Evolutionary conservation across 2,888 invertebrate species (phyloP).

Genomic region (Rhopalosiphum nymphaeae): DNA sequence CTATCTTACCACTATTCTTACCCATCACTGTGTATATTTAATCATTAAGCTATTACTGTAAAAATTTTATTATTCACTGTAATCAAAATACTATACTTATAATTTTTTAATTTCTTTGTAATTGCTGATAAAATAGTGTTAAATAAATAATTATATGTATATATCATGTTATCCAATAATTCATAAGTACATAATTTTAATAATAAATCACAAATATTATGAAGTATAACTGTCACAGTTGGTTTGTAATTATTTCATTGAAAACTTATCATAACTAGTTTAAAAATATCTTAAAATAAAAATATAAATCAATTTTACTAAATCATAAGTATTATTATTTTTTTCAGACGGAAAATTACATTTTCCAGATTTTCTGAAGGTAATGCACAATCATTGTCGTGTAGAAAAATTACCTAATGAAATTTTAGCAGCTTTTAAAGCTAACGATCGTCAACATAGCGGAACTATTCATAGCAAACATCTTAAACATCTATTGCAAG

Average conservation of each 20-base stretch:
- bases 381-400: constrained; percentile 91
- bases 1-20: no score
- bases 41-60: no score
- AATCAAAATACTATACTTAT: no score
- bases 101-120: no score
- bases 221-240: neutral
- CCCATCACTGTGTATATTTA: no score
- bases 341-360: constrained; percentile 87
- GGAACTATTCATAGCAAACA: constrained; percentile 86
- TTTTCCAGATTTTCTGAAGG: constrained; percentile 94
- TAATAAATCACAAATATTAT: neutral
- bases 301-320: neutral
- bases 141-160: no score
- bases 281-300: neutral
- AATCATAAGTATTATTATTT: neutral
- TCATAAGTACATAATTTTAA: neutral
- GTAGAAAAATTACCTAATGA: constrained; percentile 87
- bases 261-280: neutral
- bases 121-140: no score
- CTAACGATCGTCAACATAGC: constrained; percentile 82
- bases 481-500: constrained; percentile 85
- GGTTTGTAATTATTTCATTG: neutral
- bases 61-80: no score
- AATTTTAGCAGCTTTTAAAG: constrained; percentile 89
- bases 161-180: no score